A percentile compares a stretch with the other conserved stretches of the same genome.
Conservation (phyloP, 2,113 vertebrate genomes). For the Capreolus pygargus region DNA sequence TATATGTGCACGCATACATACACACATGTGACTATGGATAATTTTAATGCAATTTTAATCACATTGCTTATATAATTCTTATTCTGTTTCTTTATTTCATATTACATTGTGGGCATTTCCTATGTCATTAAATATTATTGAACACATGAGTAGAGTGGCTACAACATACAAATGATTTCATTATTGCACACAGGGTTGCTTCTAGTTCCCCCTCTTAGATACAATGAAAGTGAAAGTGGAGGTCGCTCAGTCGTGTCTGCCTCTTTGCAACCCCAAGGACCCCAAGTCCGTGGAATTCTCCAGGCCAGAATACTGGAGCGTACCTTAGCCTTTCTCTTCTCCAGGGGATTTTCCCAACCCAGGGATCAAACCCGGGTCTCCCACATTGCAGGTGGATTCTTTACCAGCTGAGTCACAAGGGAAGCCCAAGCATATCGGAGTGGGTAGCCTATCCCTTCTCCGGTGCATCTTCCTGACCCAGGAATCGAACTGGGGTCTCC, state of each 20-base stretch:
- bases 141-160: not conserved
- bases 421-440: too few species aligned
- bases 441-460: too few species aligned
- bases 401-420: too few species aligned
- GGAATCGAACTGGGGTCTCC: too few species aligned
- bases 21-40: not conserved
- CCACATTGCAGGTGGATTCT: not conserved
- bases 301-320: not conserved
- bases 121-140: not conserved
- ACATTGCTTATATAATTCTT: not conserved
- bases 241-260: not conserved
- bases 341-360: not conserved
- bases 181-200: not conserved
- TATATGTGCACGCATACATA: fast-evolving
- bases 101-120: not conserved
- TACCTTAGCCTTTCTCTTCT: not conserved
- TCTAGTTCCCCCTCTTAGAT: not conserved
- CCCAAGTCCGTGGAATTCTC: not conserved
- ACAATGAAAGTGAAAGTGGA: not conserved
- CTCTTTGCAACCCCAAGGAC: not conserved
- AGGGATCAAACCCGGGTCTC: not conserved
- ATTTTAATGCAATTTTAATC: not conserved
- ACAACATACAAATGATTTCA: not conserved
- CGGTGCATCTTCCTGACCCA: too few species aligned
- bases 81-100: not conserved